Evolutionary conservation across 2,113 vertebrate genomes (phyloP), one percentile per base, ranked within the genome.

Genomic region (Tachuris rubrigastra): DNA sequence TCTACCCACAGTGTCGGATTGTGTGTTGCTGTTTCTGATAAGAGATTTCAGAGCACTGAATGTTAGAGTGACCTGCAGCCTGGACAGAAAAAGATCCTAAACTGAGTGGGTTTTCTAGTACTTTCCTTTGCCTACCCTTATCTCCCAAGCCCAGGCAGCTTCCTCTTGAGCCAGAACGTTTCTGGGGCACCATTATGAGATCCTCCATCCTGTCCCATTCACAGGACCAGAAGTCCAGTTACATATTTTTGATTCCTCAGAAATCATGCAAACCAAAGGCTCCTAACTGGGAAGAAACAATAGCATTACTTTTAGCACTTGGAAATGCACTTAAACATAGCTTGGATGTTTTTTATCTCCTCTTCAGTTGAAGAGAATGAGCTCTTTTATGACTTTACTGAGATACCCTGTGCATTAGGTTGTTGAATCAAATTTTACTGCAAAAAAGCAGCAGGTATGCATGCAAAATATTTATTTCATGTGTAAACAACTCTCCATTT

Each of bases 91-190:
- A 20, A 4, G 41, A 9, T 49, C n/a, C 62, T 27, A 28, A 67
- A 37, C 8, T 8, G 58, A 80, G 33, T 24, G 17, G 3, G 12
- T 24, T 74, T 65, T 59, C 41, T 41, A 27, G 9, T 20, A 15
- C 8, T 56, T 65, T 14, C 37, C 21, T 69, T 69, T 78, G n/a
- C 55, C 50, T 87, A 30, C 24, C 30, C 23, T 65, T 60, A 10
- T 10, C 4, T 81, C 18, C 46, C 23, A 10, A 42, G 69, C 16
- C 24, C 52, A 60, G 18, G 52, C 12, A 33, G 80, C 62, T 84
- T 39, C 39, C 41, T 69, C 42, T 52, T 47, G 30, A 85, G 82
- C 18, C 7, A 16, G 22, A 5, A 5, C 0, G 0, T 44, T 58
- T 46, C 31, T 91, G 47, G 28, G 53, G 23, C 41, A 21, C 35